phyloP scores from a whole-genome alignment of 2,888 invertebrate genomes.

The Diarsia mendica region DNA sequence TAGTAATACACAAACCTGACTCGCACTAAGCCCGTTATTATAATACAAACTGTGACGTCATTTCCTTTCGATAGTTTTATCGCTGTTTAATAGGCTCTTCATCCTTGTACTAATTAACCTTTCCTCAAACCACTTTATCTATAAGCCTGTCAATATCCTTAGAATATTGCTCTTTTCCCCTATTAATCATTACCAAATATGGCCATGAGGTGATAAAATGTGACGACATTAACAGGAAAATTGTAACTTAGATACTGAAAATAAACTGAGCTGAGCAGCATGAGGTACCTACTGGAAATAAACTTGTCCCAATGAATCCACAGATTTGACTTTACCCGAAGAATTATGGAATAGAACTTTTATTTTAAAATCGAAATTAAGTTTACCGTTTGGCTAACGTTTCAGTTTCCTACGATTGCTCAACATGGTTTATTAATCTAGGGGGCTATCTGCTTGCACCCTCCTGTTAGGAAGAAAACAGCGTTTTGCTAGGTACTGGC shows the following conservation, averaged over 20 bases:
- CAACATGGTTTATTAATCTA: background rate
- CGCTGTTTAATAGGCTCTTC: background rate
- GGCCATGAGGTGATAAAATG: background rate
- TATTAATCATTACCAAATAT: slow-evolving; percentile 2
- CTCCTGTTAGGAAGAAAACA: background rate
- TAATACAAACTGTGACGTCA: background rate
- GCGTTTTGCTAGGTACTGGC: background rate
- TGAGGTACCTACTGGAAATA: too few relatives aligned
- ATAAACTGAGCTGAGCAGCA: too few relatives aligned
- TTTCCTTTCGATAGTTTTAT: background rate
- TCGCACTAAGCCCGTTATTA: background rate
- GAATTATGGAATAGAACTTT: too few relatives aligned
- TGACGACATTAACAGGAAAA: background rate
- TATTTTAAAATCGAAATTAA: too few relatives aligned
- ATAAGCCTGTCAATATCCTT: background rate
- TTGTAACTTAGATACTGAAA: background rate
- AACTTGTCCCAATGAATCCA: too few relatives aligned
- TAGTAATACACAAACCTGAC: background rate
- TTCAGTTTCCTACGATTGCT: background rate
- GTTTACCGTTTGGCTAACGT: too few relatives aligned
- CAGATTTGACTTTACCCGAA: too few relatives aligned
- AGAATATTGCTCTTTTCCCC: background rate
- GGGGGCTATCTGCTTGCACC: too few relatives aligned
- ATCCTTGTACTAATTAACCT: background rate
- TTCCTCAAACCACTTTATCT: background rate